Percentiles rank a stretch among this genome's conserved stretches.
These are phyloP conservation scores for Orthonevra nobilis DNA, from an alignment of 2,888 invertebrate species.

Conservation along the genomic window DNA sequence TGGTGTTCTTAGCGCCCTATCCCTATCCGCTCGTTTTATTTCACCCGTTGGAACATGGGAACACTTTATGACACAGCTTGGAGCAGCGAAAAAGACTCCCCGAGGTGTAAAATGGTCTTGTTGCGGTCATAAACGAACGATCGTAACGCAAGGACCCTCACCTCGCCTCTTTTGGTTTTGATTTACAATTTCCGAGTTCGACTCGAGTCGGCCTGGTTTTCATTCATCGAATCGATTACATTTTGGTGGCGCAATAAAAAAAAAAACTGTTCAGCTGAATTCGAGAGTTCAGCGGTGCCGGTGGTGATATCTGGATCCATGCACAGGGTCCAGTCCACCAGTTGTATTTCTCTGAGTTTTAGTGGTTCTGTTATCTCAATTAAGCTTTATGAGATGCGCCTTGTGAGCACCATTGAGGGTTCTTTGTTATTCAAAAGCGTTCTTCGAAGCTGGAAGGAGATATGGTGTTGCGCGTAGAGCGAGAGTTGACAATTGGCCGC, in stretches of 20 bases:
- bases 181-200: slow-evolving; percentile 67
- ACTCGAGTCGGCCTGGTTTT: slow-evolving; percentile 43
- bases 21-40: too few relatives aligned
- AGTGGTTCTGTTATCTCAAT: slow-evolving; percentile 62
- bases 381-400: slow-evolving; percentile 59
- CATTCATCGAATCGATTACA: slow-evolving; percentile 68
- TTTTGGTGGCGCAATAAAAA: slow-evolving; percentile 22
- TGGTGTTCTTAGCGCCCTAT: slow-evolving; percentile 5
- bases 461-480: slow-evolving; percentile 9
- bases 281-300: slow-evolving; percentile 41
- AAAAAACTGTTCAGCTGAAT: slow-evolving; percentile 2
- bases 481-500: slow-evolving; percentile 47
- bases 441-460: slow-evolving; percentile 1
- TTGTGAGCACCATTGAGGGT: slow-evolving; percentile 48
- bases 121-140: slow-evolving; percentile 59
- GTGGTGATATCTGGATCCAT: slow-evolving; percentile 2
- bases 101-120: slow-evolving; percentile 67
- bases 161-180: slow-evolving; percentile 45
- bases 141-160: slow-evolving; percentile 58
- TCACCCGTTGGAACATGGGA: too few relatives aligned
- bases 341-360: slow-evolving; percentile 18
- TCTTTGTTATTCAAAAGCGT: slow-evolving; percentile 47
- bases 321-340: too few relatives aligned
- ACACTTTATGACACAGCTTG: slow-evolving; percentile 51
- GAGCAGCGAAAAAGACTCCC: slow-evolving; percentile 52